Conservation (phyloP, 2,113 vertebrate genomes). For the Dascyllus trimaculatus region DNA sequence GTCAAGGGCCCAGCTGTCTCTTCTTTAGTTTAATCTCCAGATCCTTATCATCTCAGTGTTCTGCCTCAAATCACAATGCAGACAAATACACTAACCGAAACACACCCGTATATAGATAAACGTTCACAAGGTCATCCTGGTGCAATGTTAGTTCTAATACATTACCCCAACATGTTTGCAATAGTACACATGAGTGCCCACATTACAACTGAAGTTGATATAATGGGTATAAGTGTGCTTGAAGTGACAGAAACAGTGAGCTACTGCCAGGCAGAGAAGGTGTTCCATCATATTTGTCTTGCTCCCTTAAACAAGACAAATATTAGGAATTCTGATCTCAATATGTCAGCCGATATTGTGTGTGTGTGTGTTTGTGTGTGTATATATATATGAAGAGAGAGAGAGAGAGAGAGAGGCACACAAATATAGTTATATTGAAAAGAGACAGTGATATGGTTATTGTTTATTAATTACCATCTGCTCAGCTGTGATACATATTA, state of each 20-base stretch:
- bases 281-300: too few species aligned
- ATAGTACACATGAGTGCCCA: not conserved
- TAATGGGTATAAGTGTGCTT: not conserved
- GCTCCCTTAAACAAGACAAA: too few species aligned
- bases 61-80: conserved; percentile 23
- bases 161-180: not conserved
- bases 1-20: conserved; percentile 68
- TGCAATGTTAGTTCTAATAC: conserved; percentile 4
- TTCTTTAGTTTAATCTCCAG: conserved; percentile 51
- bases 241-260: conserved; percentile 10
- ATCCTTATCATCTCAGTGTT: conserved; percentile 21
- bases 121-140: conserved; percentile 7
- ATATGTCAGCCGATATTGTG: too few species aligned
- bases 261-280: not conserved
- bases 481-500: too few species aligned
- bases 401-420: too few species aligned
- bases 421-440: too few species aligned
- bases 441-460: too few species aligned
- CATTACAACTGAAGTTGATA: conserved; percentile 3
- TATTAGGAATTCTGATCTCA: too few species aligned
- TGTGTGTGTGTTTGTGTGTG: too few species aligned
- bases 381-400: too few species aligned
- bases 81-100: conserved; percentile 2
- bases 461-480: too few species aligned
- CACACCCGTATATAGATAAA: conserved; percentile 7